These are phyloP conservation scores for Chauna torquata DNA, from an alignment of 2,113 vertebrate genomes.

Conservation along the genomic window DNA sequence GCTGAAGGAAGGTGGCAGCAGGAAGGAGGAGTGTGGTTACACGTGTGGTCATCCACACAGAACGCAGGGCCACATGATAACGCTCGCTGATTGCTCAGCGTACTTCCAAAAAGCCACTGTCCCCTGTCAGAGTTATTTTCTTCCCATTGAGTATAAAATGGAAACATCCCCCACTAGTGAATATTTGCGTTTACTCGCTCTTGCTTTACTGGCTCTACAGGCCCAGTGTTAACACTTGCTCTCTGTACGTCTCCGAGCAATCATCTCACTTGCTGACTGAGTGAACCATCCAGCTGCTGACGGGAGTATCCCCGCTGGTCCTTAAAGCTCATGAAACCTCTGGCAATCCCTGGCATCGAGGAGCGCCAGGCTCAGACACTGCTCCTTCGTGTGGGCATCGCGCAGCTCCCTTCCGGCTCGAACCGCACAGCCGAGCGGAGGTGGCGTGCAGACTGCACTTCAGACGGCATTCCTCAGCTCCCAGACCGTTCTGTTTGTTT, in stretches of 20 bases:
- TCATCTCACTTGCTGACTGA: background rate
- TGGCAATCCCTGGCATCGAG: background rate
- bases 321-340: background rate
- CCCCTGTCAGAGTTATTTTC: background rate
- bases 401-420: background rate
- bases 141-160: background rate
- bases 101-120: background rate
- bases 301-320: background rate
- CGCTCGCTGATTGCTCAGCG: background rate
- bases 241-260: background rate
- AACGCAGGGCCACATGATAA: fast-evolving
- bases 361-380: fast-evolving
- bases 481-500: slow-evolving; percentile 63
- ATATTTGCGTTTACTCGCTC: background rate
- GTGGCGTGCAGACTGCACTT: fast-evolving
- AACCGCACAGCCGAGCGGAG: fast-evolving
- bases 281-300: background rate
- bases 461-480: slow-evolving; percentile 59
- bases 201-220: background rate
- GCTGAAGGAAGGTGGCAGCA: background rate
- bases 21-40: background rate
- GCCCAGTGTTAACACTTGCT: background rate
- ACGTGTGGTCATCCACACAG: fast-evolving
- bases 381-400: background rate
- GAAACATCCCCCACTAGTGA: background rate